These are phyloP conservation scores for Antechinus flavipes DNA, from an alignment of 2,113 vertebrate genomes.

Conservation along the genomic window DNA sequence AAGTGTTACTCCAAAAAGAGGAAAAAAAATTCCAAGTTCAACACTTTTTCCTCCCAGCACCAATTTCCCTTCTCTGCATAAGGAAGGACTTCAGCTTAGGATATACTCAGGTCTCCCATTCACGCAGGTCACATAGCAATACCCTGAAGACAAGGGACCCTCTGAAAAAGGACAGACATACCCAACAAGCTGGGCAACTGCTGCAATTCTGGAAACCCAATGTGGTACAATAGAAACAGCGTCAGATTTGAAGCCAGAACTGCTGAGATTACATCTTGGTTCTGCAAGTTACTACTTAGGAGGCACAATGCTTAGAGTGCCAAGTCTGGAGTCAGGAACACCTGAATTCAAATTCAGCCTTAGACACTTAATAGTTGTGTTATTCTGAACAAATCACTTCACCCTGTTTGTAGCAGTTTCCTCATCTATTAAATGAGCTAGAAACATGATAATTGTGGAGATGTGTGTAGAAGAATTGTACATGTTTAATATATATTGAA, in stretches of 20 bases:
- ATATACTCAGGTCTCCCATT: background rate
- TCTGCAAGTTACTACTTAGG: background rate
- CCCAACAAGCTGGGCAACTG: background rate
- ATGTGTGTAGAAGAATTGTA: too few relatives aligned
- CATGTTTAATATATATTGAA: too few relatives aligned
- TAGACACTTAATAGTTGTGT: background rate
- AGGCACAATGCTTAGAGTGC: background rate
- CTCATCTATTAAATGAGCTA: background rate
- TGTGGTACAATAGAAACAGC: background rate
- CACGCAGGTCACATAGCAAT: background rate
- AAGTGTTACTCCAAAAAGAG: background rate
- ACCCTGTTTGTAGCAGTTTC: background rate
- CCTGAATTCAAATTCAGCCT: background rate
- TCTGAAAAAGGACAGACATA: background rate
- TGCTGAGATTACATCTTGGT: background rate
- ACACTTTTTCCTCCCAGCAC: background rate
- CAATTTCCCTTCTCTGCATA: background rate
- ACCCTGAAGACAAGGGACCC: background rate
- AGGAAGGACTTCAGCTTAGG: background rate
- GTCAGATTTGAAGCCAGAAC: background rate
- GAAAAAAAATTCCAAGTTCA: background rate
- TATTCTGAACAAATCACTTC: background rate
- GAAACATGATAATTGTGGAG: background rate
- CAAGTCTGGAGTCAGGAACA: background rate
- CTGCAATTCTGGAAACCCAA: background rate